Conservation (phyloP, 2,888 invertebrate genomes). For the Vanessa cardui region DNA sequence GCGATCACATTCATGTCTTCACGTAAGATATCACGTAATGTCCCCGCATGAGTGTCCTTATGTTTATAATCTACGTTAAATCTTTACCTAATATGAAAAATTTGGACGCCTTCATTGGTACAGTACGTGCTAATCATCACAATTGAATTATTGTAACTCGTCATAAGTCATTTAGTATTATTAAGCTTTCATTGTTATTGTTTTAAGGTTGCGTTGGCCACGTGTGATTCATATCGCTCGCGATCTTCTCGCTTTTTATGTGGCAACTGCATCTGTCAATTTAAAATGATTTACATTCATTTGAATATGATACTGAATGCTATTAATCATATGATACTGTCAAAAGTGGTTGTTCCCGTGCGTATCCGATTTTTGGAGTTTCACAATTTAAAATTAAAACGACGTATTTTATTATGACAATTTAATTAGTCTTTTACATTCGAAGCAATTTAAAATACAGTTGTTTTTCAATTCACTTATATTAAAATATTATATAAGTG, state of each 20-base stretch:
- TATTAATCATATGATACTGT: conserved; percentile 1
- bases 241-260: conserved; percentile 35
- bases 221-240: conserved; percentile 35
- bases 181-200: conserved; percentile 36
- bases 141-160: conserved; percentile 75
- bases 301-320: conserved; percentile 1
- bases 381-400: background rate
- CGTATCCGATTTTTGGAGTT: conserved; percentile 13
- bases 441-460: background rate
- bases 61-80: conserved; percentile 42
- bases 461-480: background rate
- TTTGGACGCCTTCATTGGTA: conserved; percentile 78
- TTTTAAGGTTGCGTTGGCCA: conserved; percentile 44
- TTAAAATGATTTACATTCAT: conserved; percentile 21
- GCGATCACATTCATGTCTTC: conserved; percentile 33
- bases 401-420: background rate
- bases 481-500: background rate
- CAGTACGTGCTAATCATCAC: conserved; percentile 70
- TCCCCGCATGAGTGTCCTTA: conserved; percentile 20
- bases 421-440: conserved; percentile 5
- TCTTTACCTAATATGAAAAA: conserved; percentile 65
- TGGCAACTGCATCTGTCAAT: conserved; percentile 43
- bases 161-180: conserved; percentile 58
- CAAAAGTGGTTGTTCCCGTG: background rate
- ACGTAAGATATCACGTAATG: background rate